Evolutionary conservation across 2,113 vertebrate genomes (phyloP), one percentile per base, ranked within the genome.

Genomic region (Siniperca knerii): DNA sequence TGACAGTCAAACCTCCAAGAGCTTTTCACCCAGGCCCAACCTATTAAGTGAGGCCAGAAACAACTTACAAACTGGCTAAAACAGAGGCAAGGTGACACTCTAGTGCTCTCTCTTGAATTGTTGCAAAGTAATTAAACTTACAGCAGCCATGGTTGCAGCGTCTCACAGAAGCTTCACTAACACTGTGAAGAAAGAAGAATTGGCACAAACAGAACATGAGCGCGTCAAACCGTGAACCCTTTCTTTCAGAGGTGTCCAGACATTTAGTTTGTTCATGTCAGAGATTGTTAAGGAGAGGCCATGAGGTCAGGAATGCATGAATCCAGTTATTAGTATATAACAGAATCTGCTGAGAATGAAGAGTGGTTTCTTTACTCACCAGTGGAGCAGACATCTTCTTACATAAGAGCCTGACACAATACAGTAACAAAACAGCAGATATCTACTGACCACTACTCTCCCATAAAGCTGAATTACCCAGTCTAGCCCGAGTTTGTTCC

Each of bases 111-210:
- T 77, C 15, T 79, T 40, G 33, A 46, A 55, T 52, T n/a, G 48
- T 69, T 64, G 5, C 8, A 65, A 4, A 73, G 37, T 8, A 10
- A 8, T 76, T 61, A 0, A 72, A 96, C 95, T 96, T 89, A 96
- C 96, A 71, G 95, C 90, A 87, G 95, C 94, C 96, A 96, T 96
- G 90, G 87, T 91, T 81, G 68, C 65, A 86, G 89, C 76, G 84
- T 94, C 85, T 90, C 80, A 67, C 84, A 71, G 83, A 83, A 79
- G 86, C 67, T 79, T 92, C 87, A 74, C 77, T 5, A 33, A 86
- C 79, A 23, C 89, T 91, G 82, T 29, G 64, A 68, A 87, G 60
- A 73, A 48, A 84, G 75, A 82, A 35, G 71, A 75, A 60, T 67
- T 64, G 40, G 54, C 52, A 82, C 40, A 80, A 82, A 71, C 46